phyloP scores from a whole-genome alignment of 2,797 vertebrate species.

The Pseudotriccus pelzelni region DNA sequence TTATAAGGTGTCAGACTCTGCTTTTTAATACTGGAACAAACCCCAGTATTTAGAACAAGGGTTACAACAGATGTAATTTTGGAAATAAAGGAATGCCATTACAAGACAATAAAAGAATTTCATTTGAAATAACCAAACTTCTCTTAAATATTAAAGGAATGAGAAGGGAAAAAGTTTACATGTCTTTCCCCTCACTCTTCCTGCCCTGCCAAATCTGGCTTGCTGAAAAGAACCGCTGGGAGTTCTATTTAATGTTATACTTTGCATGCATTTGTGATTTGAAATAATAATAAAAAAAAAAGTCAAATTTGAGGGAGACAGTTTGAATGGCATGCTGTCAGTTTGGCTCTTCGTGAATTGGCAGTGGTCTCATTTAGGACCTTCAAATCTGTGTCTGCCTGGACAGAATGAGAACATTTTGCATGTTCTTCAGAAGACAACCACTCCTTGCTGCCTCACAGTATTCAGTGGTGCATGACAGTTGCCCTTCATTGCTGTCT shows the following conservation, averaged over 20 bases:
- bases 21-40: background rate
- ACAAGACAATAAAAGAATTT: background rate
- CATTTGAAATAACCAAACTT: background rate
- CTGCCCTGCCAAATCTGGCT: background rate
- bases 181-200: background rate
- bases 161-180: background rate
- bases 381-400: constrained; percentile 78
- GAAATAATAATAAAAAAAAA: constrained; percentile 51
- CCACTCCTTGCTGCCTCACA: constrained; percentile 80
- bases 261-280: constrained; percentile 89
- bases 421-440: constrained; percentile 87
- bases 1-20: background rate
- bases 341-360: constrained; percentile 82
- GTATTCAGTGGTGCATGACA: constrained; percentile 92
- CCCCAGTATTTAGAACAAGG: background rate
- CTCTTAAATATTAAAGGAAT: background rate
- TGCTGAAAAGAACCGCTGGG: constrained; percentile 52
- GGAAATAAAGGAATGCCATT: background rate
- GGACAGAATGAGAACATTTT: constrained; percentile 82
- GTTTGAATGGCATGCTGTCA: constrained; percentile 96
- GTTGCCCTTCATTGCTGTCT: constrained; percentile 97
- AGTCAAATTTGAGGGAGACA: constrained; percentile 79
- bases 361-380: constrained; percentile 87
- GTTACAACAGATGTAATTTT: background rate
- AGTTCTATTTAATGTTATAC: constrained; percentile 74